phyloP scores from a whole-genome alignment of 2,888 invertebrate species.

The Ganaspis brasiliensis region DNA sequence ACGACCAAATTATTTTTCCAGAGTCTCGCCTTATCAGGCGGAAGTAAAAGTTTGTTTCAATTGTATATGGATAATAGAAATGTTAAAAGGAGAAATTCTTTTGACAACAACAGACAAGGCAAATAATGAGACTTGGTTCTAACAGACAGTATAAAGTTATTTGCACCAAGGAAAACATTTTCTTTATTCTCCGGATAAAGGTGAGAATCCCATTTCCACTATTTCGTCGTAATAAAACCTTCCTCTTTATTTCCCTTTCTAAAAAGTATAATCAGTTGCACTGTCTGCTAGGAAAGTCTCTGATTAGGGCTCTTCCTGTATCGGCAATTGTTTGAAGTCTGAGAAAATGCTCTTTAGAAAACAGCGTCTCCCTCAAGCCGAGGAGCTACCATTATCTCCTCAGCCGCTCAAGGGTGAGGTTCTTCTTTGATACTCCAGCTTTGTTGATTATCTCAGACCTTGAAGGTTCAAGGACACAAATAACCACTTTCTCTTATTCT shows the following conservation, averaged over 20 bases:
- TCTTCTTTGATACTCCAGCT: constrained; percentile 13
- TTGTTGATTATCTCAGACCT: constrained; percentile 14
- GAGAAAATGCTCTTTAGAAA: constrained; percentile 18
- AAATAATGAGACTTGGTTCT: neutral
- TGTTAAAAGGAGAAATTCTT: neutral
- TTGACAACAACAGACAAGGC: neutral
- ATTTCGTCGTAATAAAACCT: neutral
- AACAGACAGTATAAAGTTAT: neutral
- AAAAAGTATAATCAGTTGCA: constrained; percentile 32
- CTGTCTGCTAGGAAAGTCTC: constrained; percentile 21
- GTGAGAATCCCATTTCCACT: constrained; percentile 26
- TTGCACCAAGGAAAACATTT: neutral
- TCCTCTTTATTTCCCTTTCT: constrained; percentile 2
- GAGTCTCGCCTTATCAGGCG: neutral
- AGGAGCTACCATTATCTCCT: constrained; percentile 11
- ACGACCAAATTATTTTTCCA: neutral
- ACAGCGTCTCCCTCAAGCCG: neutral
- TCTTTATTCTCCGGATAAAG: neutral
- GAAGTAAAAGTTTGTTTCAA: too few species aligned
- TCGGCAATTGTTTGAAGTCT: constrained; percentile 28
- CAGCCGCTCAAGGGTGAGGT: constrained; percentile 14
- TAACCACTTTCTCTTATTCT: neutral
- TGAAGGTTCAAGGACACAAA: constrained; percentile 27
- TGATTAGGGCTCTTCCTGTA: constrained; percentile 35
- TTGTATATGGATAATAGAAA: neutral